Evolutionary conservation across 2,888 invertebrate genomes (phyloP).

Genomic region (Melieria picta): DNA sequence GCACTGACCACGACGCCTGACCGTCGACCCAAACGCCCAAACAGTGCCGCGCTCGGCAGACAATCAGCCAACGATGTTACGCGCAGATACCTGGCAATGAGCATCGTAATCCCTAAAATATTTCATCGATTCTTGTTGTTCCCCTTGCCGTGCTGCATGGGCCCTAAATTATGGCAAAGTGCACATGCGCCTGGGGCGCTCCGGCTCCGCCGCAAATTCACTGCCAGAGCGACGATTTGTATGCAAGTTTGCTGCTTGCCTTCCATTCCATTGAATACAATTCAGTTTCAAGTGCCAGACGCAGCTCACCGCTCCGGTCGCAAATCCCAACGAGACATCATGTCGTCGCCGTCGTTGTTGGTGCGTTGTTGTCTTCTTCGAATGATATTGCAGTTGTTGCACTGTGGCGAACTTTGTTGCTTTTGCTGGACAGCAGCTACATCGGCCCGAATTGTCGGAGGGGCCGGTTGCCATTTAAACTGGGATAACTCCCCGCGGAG

Average conservation of each 20-base stretch:
- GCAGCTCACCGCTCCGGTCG: slow-evolving; percentile 4
- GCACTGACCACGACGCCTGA: slow-evolving; percentile 59
- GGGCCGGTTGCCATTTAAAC: not conserved
- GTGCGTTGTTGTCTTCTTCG: too few species aligned
- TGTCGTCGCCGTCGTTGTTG: slow-evolving; percentile 54
- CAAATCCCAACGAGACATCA: slow-evolving; percentile 60
- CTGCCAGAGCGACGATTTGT: not conserved
- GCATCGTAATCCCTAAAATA: not conserved
- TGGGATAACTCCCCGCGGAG: not conserved
- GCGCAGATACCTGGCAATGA: not conserved
- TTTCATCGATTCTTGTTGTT: slow-evolving; percentile 1
- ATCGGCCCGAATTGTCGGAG: not conserved
- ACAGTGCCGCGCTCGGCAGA: not conserved
- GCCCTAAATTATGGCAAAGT: not conserved
- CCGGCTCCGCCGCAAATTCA: not conserved
- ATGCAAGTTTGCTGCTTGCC: not conserved
- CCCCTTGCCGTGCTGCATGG: not conserved
- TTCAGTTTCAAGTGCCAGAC: slow-evolving; percentile 33
- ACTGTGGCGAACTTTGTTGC: not conserved
- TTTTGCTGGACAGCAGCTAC: not conserved
- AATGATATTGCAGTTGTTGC: not conserved
- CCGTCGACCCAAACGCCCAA: not conserved
- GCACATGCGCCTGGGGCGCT: slow-evolving; percentile 6
- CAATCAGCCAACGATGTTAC: not conserved
- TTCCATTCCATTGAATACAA: slow-evolving; percentile 25